Evolutionary conservation across 2,113 vertebrate genomes (phyloP).

Genomic region (Sylvia atricapilla): DNA sequence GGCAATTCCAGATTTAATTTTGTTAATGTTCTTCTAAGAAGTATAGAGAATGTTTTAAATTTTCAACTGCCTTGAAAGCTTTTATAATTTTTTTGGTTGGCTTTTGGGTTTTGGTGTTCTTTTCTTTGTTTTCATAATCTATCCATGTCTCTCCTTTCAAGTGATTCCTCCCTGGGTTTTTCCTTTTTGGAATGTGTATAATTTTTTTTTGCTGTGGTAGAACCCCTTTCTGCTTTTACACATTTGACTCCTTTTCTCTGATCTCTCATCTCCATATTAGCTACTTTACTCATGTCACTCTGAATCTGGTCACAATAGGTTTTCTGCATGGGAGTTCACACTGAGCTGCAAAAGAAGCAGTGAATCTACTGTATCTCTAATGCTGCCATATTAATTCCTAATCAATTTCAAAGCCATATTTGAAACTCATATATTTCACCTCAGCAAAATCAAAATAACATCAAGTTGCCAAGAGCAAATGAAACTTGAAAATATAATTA

Average conservation of each 20-base stretch:
- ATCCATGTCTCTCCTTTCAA: neutral
- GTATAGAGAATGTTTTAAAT: neutral
- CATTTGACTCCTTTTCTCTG: neutral
- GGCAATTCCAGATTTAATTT: neutral
- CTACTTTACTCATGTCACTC: neutral
- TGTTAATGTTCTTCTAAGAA: neutral
- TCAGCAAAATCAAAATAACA: constrained; percentile 34
- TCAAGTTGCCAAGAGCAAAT: constrained; percentile 57
- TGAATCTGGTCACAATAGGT: neutral
- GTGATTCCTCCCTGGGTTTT: neutral
- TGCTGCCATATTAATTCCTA: constrained; percentile 52
- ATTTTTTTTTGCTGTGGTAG: neutral
- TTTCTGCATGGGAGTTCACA: neutral
- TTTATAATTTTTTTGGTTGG: neutral
- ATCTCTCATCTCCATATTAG: neutral
- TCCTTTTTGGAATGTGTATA: neutral
- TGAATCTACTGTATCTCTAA: constrained; percentile 32
- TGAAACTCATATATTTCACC: constrained; percentile 48
- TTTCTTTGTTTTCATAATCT: neutral
- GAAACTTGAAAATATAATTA: constrained; percentile 56
- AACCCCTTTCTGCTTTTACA: neutral
- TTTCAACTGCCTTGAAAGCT: neutral
- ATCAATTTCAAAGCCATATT: constrained; percentile 46
- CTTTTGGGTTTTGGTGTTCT: neutral
- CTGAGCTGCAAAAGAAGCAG: neutral